phyloP scores from a whole-genome alignment of 2,797 vertebrate species.

The Macrochelys suwanniensis region DNA sequence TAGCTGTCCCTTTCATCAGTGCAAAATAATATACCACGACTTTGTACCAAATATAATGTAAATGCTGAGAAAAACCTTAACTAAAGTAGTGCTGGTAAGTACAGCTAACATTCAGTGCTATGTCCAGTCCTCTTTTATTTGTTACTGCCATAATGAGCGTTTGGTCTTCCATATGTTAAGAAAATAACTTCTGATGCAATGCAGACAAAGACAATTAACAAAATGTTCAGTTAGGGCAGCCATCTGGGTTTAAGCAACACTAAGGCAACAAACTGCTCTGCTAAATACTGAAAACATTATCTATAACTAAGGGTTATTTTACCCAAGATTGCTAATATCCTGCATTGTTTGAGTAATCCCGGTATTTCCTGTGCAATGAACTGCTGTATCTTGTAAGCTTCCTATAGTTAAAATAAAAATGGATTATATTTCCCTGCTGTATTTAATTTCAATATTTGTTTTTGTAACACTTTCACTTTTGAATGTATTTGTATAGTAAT shows the following conservation, averaged over 20 bases:
- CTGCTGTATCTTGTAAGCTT: constrained; percentile 32
- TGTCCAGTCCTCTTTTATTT: background rate
- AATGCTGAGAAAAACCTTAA: background rate
- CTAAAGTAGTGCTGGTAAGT: background rate
- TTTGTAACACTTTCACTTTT: background rate
- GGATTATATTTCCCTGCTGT: background rate
- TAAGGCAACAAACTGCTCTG: constrained; percentile 66
- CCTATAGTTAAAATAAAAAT: background rate
- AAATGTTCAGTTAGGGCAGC: constrained; percentile 52
- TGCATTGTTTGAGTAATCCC: constrained; percentile 39
- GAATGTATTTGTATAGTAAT: background rate
- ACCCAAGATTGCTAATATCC: constrained; percentile 65
- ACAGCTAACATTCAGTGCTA: background rate
- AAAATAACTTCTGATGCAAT: constrained; percentile 55
- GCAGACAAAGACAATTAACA: constrained; percentile 63
- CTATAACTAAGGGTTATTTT: constrained; percentile 66
- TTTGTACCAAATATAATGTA: background rate
- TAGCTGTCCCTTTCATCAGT: background rate
- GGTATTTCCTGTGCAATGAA: constrained; percentile 62
- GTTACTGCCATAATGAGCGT: background rate
- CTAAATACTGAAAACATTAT: constrained; percentile 68
- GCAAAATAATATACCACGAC: background rate
- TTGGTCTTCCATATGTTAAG: background rate
- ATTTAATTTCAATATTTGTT: background rate
- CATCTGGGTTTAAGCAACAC: constrained; percentile 39